Evolutionary conservation across 1,140 invertebrate species (phyloP).

Genomic region (Meloidogyne chitwoodi): DNA sequence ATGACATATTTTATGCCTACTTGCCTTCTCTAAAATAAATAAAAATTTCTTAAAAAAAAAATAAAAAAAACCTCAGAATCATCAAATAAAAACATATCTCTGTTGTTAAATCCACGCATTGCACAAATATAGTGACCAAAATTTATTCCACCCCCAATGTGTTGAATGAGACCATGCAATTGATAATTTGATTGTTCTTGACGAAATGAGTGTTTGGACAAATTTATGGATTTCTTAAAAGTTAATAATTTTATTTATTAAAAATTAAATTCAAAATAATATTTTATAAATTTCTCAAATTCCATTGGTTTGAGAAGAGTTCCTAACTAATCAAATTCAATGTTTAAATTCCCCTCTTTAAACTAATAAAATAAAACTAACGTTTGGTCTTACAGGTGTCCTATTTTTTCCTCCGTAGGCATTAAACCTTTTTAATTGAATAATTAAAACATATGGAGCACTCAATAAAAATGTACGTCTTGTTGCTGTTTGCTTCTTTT

Average conservation of each 20-base stretch:
- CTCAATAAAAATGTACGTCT: slow-evolving; percentile 17
- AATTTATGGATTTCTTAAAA: slow-evolving; percentile 17
- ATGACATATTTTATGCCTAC: neutral
- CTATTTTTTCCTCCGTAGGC: slow-evolving; percentile 30
- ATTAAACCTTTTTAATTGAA: slow-evolving; percentile 41
- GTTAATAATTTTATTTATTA: no score
- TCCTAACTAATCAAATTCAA: no score
- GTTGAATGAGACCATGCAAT: slow-evolving; percentile 32
- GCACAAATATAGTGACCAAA: slow-evolving; percentile 32
- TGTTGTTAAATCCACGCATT: slow-evolving; percentile 31
- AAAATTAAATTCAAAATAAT: no score
- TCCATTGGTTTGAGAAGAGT: no score
- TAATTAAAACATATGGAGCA: slow-evolving; percentile 34
- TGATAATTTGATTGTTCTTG: slow-evolving; percentile 13
- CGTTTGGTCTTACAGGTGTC: slow-evolving; percentile 23
- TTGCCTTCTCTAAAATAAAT: neutral
- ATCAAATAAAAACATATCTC: slow-evolving; percentile 25
- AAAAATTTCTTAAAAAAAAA: neutral
- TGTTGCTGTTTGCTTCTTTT: slow-evolving; percentile 25
- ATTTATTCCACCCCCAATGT: slow-evolving; percentile 30
- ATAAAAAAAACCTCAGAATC: slow-evolving; percentile 18
- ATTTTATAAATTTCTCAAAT: no score
- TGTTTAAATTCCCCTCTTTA: no score
- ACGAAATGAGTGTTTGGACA: slow-evolving; percentile 17
- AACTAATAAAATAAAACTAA: neutral